Percentiles rank a stretch among this genome's conserved stretches.
These are phyloP conservation scores for Daubentonia madagascariensis DNA, from an alignment of 2,113 vertebrate genomes.

Conservation along the genomic window DNA sequence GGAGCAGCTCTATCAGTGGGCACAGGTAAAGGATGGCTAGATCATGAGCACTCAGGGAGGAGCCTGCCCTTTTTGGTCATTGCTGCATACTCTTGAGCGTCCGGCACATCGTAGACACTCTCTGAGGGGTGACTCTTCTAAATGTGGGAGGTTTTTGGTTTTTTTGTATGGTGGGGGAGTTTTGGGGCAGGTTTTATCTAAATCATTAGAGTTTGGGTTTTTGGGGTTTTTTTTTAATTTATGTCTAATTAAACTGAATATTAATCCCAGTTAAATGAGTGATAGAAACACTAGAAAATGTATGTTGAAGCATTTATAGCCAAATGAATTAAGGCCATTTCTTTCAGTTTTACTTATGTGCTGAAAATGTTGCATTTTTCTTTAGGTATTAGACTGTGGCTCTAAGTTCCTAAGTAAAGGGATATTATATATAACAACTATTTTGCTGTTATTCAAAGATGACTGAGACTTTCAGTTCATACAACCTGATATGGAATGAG, in stretches of 20 bases:
- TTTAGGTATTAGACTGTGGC: neutral
- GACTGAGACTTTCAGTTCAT: neutral
- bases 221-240: neutral
- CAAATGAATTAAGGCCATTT: constrained; percentile 12
- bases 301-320: neutral
- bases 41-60: neutral
- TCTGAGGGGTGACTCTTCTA: neutral
- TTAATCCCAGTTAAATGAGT: constrained; percentile 20
- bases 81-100: neutral
- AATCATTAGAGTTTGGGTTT: neutral
- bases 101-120: neutral
- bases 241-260: neutral
- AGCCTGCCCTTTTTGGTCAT: neutral
- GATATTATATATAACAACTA: neutral
- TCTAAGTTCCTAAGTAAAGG: constrained; percentile 39
- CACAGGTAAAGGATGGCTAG: constrained; percentile 87
- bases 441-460: constrained; percentile 33
- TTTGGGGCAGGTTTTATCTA: constrained; percentile 16
- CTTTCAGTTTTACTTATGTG: constrained; percentile 8
- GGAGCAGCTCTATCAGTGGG: constrained; percentile 97
- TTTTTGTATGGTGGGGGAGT: neutral
- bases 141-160: neutral
- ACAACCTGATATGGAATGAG: neutral
- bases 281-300: constrained; percentile 5
- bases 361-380: constrained; percentile 10